phyloP scores from a whole-genome alignment of 1,140 invertebrate species.

The Caerostris darwini region DNA sequence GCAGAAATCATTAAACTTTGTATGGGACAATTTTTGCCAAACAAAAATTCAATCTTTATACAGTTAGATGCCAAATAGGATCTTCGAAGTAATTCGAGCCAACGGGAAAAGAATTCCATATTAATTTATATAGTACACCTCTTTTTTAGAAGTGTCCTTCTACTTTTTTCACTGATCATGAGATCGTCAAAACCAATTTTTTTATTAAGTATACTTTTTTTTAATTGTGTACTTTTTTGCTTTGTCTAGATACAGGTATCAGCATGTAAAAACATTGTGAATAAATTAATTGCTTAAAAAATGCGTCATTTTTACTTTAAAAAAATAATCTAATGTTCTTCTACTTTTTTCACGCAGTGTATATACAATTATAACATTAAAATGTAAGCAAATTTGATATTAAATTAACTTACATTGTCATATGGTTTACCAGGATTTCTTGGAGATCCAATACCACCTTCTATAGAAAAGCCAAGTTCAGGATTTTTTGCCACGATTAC shows the following conservation, averaged over 20 bases:
- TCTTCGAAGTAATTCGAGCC: too few relatives aligned
- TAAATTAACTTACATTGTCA: constrained; percentile 73
- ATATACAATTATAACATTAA: background rate
- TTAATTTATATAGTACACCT: too few relatives aligned
- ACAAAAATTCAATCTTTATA: too few relatives aligned
- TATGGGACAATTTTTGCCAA: too few relatives aligned
- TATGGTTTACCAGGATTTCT: constrained; percentile 74
- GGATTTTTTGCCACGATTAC: constrained; percentile 80
- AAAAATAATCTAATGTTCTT: background rate
- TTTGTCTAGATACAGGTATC: background rate
- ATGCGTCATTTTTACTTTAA: background rate
- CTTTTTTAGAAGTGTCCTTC: too few relatives aligned
- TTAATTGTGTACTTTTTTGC: too few relatives aligned
- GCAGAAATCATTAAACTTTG: too few relatives aligned
- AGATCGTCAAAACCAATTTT: too few relatives aligned
- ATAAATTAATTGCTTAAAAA: background rate
- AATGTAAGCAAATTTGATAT: constrained; percentile 58
- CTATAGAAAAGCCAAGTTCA: constrained; percentile 83
- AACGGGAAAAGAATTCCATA: too few relatives aligned
- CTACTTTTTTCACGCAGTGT: background rate
- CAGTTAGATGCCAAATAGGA: too few relatives aligned
- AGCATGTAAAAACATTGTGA: background rate
- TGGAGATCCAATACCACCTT: constrained; percentile 81
- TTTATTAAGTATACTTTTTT: too few relatives aligned
- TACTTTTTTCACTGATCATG: too few relatives aligned